Evolutionary conservation across 2,888 invertebrate genomes (phyloP).

Genomic region (Nomada ruficornis): DNA sequence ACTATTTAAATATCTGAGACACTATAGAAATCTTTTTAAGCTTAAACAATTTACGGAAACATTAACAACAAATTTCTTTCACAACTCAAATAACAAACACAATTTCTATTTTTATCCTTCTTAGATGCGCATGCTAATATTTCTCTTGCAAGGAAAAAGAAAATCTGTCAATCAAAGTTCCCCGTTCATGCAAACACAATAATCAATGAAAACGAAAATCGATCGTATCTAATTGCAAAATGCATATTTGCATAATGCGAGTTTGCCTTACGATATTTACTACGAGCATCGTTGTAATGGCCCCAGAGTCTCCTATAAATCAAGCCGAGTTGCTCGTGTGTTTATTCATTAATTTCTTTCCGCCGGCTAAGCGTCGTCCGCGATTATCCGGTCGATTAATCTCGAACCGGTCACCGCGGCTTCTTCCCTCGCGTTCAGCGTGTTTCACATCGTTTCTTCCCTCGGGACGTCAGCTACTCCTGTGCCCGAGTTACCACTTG

Average conservation of each 20-base stretch:
- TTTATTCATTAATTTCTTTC: slow-evolving; percentile 71
- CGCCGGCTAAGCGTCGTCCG: slow-evolving; percentile 59
- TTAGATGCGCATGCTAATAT: too few relatives aligned
- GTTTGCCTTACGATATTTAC: slow-evolving; percentile 3
- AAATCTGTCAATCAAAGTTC: slow-evolving; percentile 61
- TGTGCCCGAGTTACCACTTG: slow-evolving; percentile 13
- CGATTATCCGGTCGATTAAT: slow-evolving; percentile 72
- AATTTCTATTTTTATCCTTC: too few relatives aligned
- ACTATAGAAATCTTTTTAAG: too few relatives aligned
- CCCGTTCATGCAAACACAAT: slow-evolving; percentile 52
- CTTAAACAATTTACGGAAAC: too few relatives aligned
- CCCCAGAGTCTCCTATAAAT: slow-evolving; percentile 68
- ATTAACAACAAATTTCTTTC: too few relatives aligned
- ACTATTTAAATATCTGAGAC: too few relatives aligned
- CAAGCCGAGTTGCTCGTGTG: slow-evolving; percentile 61
- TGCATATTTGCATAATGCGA: slow-evolving; percentile 21
- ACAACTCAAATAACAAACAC: too few relatives aligned
- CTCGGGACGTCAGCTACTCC: slow-evolving; percentile 27
- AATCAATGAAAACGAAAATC: slow-evolving; percentile 43
- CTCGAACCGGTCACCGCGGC: slow-evolving; percentile 59
- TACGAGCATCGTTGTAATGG: slow-evolving; percentile 36
- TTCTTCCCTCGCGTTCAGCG: slow-evolving; percentile 21
- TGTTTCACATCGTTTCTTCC: slow-evolving; percentile 31
- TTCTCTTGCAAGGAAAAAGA: neutral
- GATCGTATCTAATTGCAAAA: slow-evolving; percentile 11